Evolutionary conservation across 2,113 vertebrate species (phyloP).

Genomic region (Setophaga petechia): DNA sequence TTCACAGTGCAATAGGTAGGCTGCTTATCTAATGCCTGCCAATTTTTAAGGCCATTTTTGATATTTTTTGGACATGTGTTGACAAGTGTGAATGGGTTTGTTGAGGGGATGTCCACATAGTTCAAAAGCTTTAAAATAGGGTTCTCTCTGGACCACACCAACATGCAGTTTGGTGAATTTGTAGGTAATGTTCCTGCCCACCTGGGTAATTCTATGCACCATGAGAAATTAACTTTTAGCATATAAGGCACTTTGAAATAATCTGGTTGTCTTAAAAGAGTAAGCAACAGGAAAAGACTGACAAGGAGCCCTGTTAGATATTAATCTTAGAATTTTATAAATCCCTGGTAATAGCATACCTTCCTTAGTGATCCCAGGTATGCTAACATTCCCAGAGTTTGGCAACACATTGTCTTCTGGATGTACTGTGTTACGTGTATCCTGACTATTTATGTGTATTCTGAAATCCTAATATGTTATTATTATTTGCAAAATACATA

Average conservation of each 20-base stretch:
- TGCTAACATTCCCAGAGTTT: rapidly evolving
- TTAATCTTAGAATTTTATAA: background rate
- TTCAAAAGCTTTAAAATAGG: background rate
- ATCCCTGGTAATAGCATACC: background rate
- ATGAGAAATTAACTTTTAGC: background rate
- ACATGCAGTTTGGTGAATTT: background rate
- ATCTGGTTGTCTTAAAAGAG: background rate
- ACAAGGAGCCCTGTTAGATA: background rate
- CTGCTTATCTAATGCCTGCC: background rate
- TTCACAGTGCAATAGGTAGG: background rate
- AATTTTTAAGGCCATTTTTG: background rate
- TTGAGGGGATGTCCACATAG: rapidly evolving
- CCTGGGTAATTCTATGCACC: background rate
- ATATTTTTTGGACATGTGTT: background rate
- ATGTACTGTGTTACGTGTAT: background rate
- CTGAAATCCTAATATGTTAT: background rate
- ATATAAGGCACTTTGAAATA: background rate
- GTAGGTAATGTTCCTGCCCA: background rate
- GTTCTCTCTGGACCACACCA: background rate
- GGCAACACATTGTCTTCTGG: background rate
- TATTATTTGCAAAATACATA: background rate
- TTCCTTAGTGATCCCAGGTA: background rate
- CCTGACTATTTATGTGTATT: background rate
- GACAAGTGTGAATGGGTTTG: background rate
- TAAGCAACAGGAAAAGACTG: background rate